Percentiles rank a stretch among this genome's conserved stretches.
Conservation (phyloP, 2,888 invertebrate species). For the Thumatha senex region DNA sequence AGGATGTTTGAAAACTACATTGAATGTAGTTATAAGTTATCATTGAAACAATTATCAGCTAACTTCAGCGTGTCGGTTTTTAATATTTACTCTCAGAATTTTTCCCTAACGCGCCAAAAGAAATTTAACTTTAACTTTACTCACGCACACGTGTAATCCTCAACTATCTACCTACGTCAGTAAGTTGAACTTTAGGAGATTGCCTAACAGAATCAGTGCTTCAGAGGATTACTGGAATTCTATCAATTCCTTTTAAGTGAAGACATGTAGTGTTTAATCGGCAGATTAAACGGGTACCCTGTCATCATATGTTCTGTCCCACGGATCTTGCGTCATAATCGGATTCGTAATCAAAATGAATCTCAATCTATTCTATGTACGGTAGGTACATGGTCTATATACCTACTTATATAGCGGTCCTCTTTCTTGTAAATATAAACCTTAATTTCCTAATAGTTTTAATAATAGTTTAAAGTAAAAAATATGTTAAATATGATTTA, state of each 20-base stretch:
- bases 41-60: too few species aligned
- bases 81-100: too few species aligned
- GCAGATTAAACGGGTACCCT: conserved; percentile 48
- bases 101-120: too few species aligned
- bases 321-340: conserved; percentile 66
- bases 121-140: too few species aligned
- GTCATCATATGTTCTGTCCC: conserved; percentile 50
- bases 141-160: too few species aligned
- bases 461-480: too few species aligned
- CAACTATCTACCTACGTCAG: not conserved
- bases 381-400: conserved; percentile 21
- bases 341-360: conserved; percentile 71
- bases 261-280: conserved; percentile 51
- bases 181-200: not conserved
- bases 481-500: too few species aligned
- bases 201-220: conserved; percentile 9
- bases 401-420: conserved; percentile 20
- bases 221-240: conserved; percentile 34
- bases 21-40: too few species aligned
- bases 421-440: conserved; percentile 15
- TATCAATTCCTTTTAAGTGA: conserved; percentile 42
- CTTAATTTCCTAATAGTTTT: conserved; percentile 2
- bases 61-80: too few species aligned
- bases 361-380: conserved; percentile 50
- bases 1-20: too few species aligned